A percentile compares a stretch with the other conserved stretches of the same genome.
Evolutionary conservation across 2,888 invertebrate genomes (phyloP).

Genomic region (Macaria notata): DNA sequence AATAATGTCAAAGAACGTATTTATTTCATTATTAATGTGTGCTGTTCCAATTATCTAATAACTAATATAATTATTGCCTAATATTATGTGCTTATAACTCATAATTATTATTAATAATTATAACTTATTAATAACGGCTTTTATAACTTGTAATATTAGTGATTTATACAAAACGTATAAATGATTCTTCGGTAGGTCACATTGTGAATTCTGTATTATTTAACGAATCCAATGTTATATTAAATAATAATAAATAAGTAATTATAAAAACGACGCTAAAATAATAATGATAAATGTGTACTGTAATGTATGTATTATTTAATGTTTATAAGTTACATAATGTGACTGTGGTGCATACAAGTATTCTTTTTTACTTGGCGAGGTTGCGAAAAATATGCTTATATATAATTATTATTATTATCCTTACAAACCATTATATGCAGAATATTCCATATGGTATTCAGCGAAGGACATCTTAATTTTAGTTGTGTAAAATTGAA

Average conservation of each 20-base stretch:
- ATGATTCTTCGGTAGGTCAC: conserved; percentile 25
- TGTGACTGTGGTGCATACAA: conserved; percentile 21
- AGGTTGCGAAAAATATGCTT: conserved; percentile 8
- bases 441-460: no score
- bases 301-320: conserved; percentile 22
- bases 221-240: conserved; percentile 14
- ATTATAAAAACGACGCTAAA: conserved; percentile 7
- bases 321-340: conserved; percentile 21
- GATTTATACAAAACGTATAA: conserved; percentile 26
- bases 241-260: conserved; percentile 9
- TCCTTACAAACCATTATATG: no score
- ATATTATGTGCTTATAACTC: conserved; percentile 30
- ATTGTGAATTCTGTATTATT: conserved; percentile 22
- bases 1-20: conserved; percentile 73
- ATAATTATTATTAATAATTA: conserved; percentile 18
- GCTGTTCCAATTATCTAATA: conserved; percentile 26
- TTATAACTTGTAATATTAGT: conserved; percentile 23
- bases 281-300: conserved; percentile 16
- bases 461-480: no score
- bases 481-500: no score
- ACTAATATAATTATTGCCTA: conserved; percentile 26
- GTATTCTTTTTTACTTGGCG: conserved; percentile 23
- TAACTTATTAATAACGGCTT: conserved; percentile 24
- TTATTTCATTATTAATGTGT: conserved; percentile 27
- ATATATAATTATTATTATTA: no score